phyloP scores from a whole-genome alignment of 2,888 invertebrate genomes.

The Sipha maydis region DNA sequence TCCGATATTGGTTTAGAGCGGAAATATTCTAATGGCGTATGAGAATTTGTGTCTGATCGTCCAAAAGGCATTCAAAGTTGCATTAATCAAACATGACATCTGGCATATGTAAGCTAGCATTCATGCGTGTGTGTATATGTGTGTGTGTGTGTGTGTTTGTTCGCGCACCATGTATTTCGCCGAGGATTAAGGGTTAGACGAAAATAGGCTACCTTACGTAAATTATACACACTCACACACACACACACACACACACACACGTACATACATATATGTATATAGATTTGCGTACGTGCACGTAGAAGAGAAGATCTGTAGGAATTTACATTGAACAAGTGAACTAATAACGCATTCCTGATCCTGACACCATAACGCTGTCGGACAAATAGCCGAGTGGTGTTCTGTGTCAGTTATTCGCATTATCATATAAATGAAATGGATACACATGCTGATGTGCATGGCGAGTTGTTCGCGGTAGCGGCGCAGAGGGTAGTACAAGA shows the following conservation, averaged over 20 bases:
- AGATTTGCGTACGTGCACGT: too few species aligned
- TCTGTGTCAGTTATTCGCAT: conserved; percentile 53
- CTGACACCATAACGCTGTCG: conserved; percentile 48
- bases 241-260: background rate
- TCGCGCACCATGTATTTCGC: background rate
- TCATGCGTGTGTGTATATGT: background rate
- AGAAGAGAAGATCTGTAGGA: conserved; percentile 25
- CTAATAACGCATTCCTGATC: conserved; percentile 52
- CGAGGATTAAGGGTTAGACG: background rate
- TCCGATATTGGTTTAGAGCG: conserved; percentile 8
- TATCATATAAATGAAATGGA: conserved; percentile 60
- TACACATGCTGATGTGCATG: background rate
- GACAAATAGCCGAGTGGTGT: conserved; percentile 42
- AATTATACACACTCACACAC: background rate
- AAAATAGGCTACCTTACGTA: conserved; percentile 37
- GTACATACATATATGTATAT: too few species aligned
- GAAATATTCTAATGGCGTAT: background rate
- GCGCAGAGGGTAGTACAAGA: background rate
- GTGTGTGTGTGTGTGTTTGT: background rate
- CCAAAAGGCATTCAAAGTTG: conserved; percentile 16
- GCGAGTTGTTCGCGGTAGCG: background rate
- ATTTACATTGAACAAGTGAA: conserved; percentile 58
- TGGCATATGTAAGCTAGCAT: background rate
- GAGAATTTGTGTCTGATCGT: background rate
- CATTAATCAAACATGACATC: conserved; percentile 50